Evolutionary conservation across 1,140 invertebrate genomes (phyloP), one percentile per base, ranked within the genome.

Genomic region (Aplysia californica): DNA sequence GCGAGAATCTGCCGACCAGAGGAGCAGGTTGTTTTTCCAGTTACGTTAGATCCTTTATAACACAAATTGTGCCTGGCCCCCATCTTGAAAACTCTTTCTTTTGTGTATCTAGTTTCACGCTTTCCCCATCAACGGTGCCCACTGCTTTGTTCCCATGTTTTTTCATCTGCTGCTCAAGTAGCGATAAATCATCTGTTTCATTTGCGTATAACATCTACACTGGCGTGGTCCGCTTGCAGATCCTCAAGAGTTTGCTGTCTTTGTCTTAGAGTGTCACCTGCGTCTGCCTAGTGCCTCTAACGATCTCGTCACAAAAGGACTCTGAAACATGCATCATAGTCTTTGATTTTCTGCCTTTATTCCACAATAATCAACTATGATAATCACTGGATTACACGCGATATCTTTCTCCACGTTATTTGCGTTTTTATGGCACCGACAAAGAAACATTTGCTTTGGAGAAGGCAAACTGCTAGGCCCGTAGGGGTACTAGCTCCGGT

Each of bases 131-230:
- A 70, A 70, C 68, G 68, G 68, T 70, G 58, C 68, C 68, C 68
- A 70, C 38, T 50, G 68, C 68, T 70, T 70, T 70, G 68, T 70
- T 33, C 38, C n/a, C 68, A 50, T 55, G 68, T 70, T 70, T 56
- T 70, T 70, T 70, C 68, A 70, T 70, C 68, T 70, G 68, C 68
- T 70, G 41, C 50, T 70, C 68, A 70, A 70, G 68, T 70, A 70
- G 68, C 68, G 68, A 70, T 70, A 70, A 70, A 70, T 70, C 68
- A 70, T 70, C 68, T 70, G 68, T 70, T 70, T 26, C 58, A 55
- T 70, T 70, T 70, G 68, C 68, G 68, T 70, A 70, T 58, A 70
- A 70, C 68, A 70, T 70, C 68, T 70, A 70, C 68, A 39, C 68
- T 55, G 44, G 68, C 68, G 38, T 68, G 66, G 38, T 36, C 50